Percentiles rank a stretch among this genome's conserved stretches.
phyloP scores from a whole-genome alignment of 2,113 vertebrate genomes.

The Odobenus rosmarus region DNA sequence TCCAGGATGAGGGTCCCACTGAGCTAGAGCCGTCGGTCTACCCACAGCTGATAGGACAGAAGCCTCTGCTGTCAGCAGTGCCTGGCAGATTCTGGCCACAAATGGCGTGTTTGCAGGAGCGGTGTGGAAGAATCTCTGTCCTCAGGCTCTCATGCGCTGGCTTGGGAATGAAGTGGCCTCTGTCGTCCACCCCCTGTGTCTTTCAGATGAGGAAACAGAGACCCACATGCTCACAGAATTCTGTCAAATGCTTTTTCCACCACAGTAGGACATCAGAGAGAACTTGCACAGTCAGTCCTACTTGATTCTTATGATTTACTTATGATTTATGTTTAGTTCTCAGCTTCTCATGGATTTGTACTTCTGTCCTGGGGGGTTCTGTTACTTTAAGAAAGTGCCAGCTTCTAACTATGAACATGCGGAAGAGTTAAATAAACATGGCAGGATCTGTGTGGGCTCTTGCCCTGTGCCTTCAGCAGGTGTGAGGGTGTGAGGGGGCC shows the following conservation, averaged over 20 bases:
- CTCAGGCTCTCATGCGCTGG: accelerated
- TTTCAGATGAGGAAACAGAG: background rate
- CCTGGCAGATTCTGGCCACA: background rate
- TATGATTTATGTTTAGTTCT: background rate
- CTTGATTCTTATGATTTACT: background rate
- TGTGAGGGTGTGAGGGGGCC: too few species aligned
- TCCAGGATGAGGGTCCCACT: background rate
- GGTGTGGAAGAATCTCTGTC: background rate
- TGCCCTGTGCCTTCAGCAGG: background rate
- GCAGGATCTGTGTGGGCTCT: background rate
- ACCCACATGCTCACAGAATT: background rate
- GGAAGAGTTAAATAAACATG: background rate
- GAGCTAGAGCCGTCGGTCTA: background rate
- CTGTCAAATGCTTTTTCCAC: background rate
- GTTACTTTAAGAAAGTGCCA: background rate
- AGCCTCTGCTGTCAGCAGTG: background rate
- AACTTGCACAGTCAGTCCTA: background rate
- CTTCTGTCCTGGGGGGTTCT: background rate
- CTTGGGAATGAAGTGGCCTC: background rate
- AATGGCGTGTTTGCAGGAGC: background rate
- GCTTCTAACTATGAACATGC: background rate
- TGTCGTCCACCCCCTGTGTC: background rate
- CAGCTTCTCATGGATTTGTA: background rate
- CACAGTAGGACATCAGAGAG: background rate
- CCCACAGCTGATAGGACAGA: background rate